Conservation (phyloP, 2,797 vertebrate genomes). For the Pseudopleuronectes americanus region DNA sequence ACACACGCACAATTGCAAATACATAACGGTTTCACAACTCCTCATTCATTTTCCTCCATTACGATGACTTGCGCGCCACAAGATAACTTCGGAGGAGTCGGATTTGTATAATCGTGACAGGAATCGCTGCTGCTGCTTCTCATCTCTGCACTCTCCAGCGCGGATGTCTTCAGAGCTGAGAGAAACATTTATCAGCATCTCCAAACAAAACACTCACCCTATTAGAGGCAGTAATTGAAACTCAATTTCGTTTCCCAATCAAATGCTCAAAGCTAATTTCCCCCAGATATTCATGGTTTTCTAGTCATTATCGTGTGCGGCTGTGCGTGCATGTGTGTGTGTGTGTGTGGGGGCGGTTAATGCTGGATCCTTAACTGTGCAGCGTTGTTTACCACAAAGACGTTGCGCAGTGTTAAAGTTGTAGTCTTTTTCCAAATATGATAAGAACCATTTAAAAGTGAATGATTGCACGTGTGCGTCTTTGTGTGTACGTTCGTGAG, state of each 20-base stretch:
- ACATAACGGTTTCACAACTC: constrained; percentile 35
- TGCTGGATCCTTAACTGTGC: constrained; percentile 34
- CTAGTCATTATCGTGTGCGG: constrained; percentile 42
- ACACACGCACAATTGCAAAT: constrained; percentile 27
- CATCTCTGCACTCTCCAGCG: constrained; percentile 27
- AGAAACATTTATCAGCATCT: constrained; percentile 60
- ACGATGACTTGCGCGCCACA: constrained; percentile 37
- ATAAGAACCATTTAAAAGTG: constrained; percentile 9
- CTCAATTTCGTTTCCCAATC: constrained; percentile 59
- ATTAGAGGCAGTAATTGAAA: constrained; percentile 73
- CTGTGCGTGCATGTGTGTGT: background rate
- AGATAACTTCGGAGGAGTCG: constrained; percentile 57
- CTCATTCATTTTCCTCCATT: constrained; percentile 60
- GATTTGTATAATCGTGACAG: constrained; percentile 65
- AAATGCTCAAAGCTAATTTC: constrained; percentile 54
- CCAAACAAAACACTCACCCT: constrained; percentile 64
- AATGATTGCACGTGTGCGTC: constrained; percentile 15
- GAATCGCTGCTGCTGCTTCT: constrained; percentile 34
- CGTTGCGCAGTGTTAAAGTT: constrained; percentile 19
- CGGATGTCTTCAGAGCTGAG: constrained; percentile 59
- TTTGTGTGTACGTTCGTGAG: background rate
- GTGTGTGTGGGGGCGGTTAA: background rate
- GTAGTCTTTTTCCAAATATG: constrained; percentile 20
- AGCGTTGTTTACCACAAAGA: constrained; percentile 37
- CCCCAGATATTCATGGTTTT: constrained; percentile 44